Evolutionary conservation across 1,140 invertebrate genomes (phyloP), one percentile per base, ranked within the genome.

Genomic region (Drosophila ambigua): DNA sequence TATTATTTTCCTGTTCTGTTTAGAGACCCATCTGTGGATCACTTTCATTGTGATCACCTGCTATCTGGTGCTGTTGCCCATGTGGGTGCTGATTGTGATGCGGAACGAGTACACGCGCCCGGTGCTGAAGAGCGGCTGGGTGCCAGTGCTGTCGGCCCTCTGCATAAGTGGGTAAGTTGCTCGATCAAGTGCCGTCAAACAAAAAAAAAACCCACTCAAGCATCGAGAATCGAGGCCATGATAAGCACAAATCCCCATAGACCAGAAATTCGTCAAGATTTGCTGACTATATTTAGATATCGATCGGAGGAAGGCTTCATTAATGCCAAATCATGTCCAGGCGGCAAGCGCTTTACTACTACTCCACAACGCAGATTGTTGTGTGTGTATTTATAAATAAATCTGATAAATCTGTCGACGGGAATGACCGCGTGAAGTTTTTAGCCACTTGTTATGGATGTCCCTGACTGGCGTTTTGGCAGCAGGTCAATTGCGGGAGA

Each of bases 91-190:
- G 76, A 93, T 97, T 28, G 96, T 97, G 9, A 93, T 94, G 50
- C 94, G 94, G 57, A 97, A 97, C 92, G 94, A 95, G 66, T 97
- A 97, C 75, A 98, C 97, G 1, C 95, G 94, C 77, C 93, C 94
- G 49, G 95, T 98, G 9, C 92, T 98, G 50, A 96, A 94, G 44
- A 95, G 95, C 28, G 97, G 97, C 26, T 98, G 97, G 97, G 94
- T 95, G 5, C 97, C 97, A 7, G 97, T 98, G 48, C 94, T 98
- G 28, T 95, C 94, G 11, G 97, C 97, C 20, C 94, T 98, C 77
- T 94, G 97, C 72, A 98, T 98, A 71, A 97, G 97, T 91, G 97
- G 96, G 96, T 97, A 92, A 16, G 78, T 74, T 57, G 16, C 35
- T 41, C 15, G 9, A 26, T 31, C 13, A 44, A 60, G 16, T 58